Evolutionary conservation across 2,113 vertebrate species (phyloP).

Genomic region (Butorides virescens): DNA sequence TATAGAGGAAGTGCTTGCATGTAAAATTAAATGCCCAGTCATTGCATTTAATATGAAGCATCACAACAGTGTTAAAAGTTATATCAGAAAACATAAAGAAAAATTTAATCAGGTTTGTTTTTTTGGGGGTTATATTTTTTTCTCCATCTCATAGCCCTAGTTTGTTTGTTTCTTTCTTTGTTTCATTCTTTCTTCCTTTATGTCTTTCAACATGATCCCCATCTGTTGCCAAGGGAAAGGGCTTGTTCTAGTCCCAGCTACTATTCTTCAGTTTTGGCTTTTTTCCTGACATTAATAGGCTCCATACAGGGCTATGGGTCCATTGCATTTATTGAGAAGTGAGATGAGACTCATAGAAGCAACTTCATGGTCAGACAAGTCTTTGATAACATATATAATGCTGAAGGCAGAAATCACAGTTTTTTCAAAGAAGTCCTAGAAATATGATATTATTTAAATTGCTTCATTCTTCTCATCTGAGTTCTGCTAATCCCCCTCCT

Average conservation of each 20-base stretch:
- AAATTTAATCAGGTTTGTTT: neutral
- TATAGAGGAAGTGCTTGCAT: neutral
- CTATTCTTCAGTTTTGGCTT: neutral
- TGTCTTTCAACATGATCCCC: neutral
- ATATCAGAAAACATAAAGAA: neutral
- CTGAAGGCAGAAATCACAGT: neutral
- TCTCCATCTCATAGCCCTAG: neutral
- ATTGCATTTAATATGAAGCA: neutral
- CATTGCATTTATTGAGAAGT: neutral
- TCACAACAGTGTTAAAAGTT: neutral
- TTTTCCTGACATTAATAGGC: neutral
- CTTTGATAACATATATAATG: neutral
- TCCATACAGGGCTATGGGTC: neutral
- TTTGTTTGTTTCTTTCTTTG: neutral
- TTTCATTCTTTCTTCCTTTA: neutral
- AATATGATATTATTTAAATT: neutral
- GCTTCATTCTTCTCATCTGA: neutral
- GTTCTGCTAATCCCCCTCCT: no score
- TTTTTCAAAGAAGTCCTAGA: neutral
- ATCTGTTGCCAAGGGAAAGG: neutral
- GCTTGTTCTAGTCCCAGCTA: neutral
- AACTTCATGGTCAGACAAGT: neutral
- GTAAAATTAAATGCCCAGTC: neutral
- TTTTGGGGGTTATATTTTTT: neutral
- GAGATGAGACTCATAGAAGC: neutral